Evolutionary conservation across 2,797 vertebrate genomes (phyloP).

Genomic region (Sebastes reedi): DNA sequence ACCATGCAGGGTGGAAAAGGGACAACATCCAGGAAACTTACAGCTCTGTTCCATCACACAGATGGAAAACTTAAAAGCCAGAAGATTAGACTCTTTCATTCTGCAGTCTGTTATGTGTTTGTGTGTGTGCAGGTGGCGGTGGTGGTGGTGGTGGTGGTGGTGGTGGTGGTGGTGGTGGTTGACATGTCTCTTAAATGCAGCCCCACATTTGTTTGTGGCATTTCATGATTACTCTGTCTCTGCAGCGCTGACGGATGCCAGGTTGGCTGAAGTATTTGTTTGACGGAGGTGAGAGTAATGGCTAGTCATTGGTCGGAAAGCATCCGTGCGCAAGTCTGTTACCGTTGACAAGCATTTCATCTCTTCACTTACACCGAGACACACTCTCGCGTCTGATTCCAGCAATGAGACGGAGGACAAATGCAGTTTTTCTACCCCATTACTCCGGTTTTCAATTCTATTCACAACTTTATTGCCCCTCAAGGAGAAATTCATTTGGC

Average conservation of each 20-base stretch:
- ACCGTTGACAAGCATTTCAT: conserved; percentile 71
- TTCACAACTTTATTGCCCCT: conserved; percentile 79
- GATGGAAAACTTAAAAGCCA: conserved; percentile 32
- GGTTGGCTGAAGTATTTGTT: conserved; percentile 55
- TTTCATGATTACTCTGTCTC: conserved; percentile 61
- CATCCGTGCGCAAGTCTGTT: conserved; percentile 60
- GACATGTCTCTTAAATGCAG: conserved; percentile 39
- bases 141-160: not conserved
- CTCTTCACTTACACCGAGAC: conserved; percentile 54
- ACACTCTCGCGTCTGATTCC: conserved; percentile 44
- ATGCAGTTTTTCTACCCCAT: conserved; percentile 75
- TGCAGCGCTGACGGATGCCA: conserved; percentile 40
- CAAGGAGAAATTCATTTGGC: conserved; percentile 77
- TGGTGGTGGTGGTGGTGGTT: conserved; percentile 10
- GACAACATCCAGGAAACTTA: conserved; percentile 32
- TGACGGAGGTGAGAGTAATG: conserved; percentile 64
- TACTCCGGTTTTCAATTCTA: conserved; percentile 74
- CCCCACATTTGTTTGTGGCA: conserved; percentile 57
- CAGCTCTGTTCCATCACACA: conserved; percentile 28
- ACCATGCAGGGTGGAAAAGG: conserved; percentile 6
- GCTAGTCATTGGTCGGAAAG: conserved; percentile 59
- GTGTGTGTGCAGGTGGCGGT: not conserved
- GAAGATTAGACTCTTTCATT: conserved; percentile 30
- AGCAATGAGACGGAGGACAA: conserved; percentile 65
- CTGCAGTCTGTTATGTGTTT: conserved; percentile 1